Base-by-base conservation (phyloP, 2,888 invertebrate genomes). In the Graphium colonna region DNA sequence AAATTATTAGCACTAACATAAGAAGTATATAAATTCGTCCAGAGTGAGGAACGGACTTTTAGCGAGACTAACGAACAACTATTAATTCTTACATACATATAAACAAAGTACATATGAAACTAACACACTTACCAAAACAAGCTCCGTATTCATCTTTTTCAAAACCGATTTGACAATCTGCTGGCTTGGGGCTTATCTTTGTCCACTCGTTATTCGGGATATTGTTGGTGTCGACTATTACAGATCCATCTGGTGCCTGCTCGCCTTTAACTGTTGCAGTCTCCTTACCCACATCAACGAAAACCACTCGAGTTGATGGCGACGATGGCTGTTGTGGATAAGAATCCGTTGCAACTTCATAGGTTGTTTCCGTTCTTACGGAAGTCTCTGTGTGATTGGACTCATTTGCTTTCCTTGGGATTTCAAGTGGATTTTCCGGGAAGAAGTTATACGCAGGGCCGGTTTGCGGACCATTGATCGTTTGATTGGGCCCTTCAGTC, bases 41-140 rank as follows among this genome's bases (percentile, higher is more conserved):
- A n/a, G n/a, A n/a, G n/a, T n/a, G n/a, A n/a, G n/a, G n/a, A n/a
- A n/a, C n/a, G n/a, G n/a, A n/a, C n/a, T n/a, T n/a, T n/a, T n/a
- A n/a, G n/a, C n/a, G n/a, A n/a, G n/a, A n/a, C n/a, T n/a, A n/a
- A n/a, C n/a, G n/a, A n/a, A n/a, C n/a, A n/a, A n/a, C n/a, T n/a
- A n/a, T n/a, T n/a, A n/a, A n/a, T n/a, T n/a, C n/a, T n/a, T n/a
- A n/a, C n/a, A n/a, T n/a, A n/a, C n/a, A n/a, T n/a, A n/a, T n/a
- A n/a, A n/a, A n/a, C n/a, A n/a, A n/a, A n/a, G n/a, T n/a, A n/a
- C n/a, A n/a, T n/a, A n/a, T n/a, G n/a, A n/a, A n/a, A n/a, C n/a
- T n/a, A n/a, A n/a, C n/a, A n/a, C n/a, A 64, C 79, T 79, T 75
- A 92, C 93, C 93, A 58, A 89, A 82, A 70, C 93, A 93, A 43